Evolutionary conservation across 2,113 vertebrate species (phyloP).

Genomic region (Lota lota): DNA sequence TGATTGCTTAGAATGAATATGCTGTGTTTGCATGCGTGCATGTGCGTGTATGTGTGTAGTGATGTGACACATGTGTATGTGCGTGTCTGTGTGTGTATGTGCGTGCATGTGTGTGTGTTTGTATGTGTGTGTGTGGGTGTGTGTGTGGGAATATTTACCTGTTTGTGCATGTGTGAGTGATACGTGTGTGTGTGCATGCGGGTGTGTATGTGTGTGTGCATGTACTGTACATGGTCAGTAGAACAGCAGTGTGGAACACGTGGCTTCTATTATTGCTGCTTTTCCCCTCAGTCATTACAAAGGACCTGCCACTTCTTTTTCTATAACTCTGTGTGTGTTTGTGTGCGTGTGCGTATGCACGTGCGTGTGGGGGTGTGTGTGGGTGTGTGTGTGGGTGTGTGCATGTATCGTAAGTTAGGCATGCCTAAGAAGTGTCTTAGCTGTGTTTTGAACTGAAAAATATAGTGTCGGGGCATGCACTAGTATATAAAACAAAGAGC

Average conservation of each 20-base stretch:
- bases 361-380: neutral
- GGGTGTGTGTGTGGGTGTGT: conserved; percentile 1
- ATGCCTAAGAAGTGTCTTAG: conserved; percentile 32
- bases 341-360: conserved; percentile 27
- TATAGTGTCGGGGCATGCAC: too few species aligned
- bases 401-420: conserved; percentile 10
- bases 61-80: too few species aligned
- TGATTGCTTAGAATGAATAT: too few species aligned
- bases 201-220: conserved; percentile 31
- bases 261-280: conserved; percentile 68
- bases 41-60: too few species aligned
- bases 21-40: too few species aligned
- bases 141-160: conserved; percentile 5
- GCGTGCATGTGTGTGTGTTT: too few species aligned
- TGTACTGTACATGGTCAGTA: conserved; percentile 54
- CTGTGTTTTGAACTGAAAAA: conserved; percentile 1
- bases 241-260: conserved; percentile 59
- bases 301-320: conserved; percentile 35
- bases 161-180: conserved; percentile 10
- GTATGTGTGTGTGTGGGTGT: too few species aligned
- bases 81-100: conserved; percentile 3
- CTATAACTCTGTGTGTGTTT: conserved; percentile 35
- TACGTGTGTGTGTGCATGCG: conserved; percentile 31
- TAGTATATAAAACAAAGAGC: too few species aligned
- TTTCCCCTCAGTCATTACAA: conserved; percentile 49